phyloP scores from a whole-genome alignment of 2,113 vertebrate species.

The Psittacara wagleri region DNA sequence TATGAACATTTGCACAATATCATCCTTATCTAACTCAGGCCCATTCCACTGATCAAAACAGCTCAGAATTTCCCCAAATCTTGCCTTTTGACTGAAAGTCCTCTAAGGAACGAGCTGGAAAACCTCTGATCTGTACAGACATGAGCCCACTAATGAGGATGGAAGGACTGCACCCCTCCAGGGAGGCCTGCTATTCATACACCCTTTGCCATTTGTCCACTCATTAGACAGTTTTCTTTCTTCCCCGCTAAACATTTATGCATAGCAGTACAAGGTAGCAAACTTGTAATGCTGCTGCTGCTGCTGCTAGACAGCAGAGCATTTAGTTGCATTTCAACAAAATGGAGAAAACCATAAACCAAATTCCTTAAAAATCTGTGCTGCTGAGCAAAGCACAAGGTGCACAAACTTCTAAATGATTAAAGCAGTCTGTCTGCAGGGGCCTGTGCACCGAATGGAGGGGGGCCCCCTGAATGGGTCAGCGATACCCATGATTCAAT shows the following conservation, averaged over 20 bases:
- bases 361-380: not conserved
- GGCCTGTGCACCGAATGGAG: not conserved
- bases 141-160: not conserved
- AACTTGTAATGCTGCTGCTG: not conserved
- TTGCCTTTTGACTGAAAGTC: not conserved
- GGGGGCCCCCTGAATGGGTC: not conserved
- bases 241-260: not conserved
- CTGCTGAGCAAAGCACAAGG: not conserved
- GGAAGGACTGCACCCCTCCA: not conserved
- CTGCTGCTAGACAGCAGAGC: not conserved
- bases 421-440: not conserved
- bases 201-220: not conserved
- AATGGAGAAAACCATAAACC: not conserved
- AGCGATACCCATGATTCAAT: not conserved
- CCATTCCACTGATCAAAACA: constrained; percentile 12
- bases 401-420: not conserved
- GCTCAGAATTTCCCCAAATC: not conserved
- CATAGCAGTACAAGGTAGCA: not conserved
- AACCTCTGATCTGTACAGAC: constrained; percentile 3
- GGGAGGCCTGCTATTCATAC: not conserved
- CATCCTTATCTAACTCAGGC: not conserved
- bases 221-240: not conserved
- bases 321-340: not conserved
- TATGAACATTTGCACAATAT: not conserved
- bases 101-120: not conserved